Percentiles rank a stretch among this genome's conserved stretches.
Conservation (phyloP, 2,113 vertebrate genomes). For the Sphyrna mokarran region DNA sequence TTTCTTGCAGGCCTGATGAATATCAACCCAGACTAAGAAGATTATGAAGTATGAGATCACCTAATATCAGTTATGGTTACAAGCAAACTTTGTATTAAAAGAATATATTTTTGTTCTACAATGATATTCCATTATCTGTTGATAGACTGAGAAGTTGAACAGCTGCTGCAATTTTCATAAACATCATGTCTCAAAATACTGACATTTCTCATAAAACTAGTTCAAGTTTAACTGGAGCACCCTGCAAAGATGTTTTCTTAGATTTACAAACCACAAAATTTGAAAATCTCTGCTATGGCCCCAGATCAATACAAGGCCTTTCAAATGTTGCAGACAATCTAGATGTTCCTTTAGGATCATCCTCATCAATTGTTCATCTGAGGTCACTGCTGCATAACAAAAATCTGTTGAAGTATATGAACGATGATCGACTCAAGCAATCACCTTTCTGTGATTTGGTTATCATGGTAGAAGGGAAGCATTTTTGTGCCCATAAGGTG, state of each 20-base stretch:
- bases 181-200: conserved; percentile 30
- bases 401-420: conserved; percentile 80
- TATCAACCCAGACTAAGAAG: neutral
- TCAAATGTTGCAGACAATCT: conserved; percentile 25
- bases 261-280: conserved; percentile 35
- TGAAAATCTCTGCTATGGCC: conserved; percentile 26
- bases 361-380: conserved; percentile 48
- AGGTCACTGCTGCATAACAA: conserved; percentile 71
- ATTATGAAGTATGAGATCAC: neutral
- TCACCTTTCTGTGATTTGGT: conserved; percentile 80
- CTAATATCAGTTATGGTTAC: neutral
- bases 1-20: conserved; percentile 16
- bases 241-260: conserved; percentile 27
- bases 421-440: conserved; percentile 77
- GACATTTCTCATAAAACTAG: conserved; percentile 28
- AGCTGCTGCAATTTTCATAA: neutral
- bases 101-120: neutral
- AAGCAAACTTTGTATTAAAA: neutral
- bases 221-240: conserved; percentile 11
- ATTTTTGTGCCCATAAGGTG: conserved; percentile 82
- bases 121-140: neutral
- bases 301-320: conserved; percentile 24
- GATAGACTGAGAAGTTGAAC: neutral
- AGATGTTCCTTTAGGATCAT: conserved; percentile 13
- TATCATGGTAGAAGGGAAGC: conserved; percentile 78